Conservation (phyloP, 2,113 vertebrate species). For the Gallinago jamesoni region DNA sequence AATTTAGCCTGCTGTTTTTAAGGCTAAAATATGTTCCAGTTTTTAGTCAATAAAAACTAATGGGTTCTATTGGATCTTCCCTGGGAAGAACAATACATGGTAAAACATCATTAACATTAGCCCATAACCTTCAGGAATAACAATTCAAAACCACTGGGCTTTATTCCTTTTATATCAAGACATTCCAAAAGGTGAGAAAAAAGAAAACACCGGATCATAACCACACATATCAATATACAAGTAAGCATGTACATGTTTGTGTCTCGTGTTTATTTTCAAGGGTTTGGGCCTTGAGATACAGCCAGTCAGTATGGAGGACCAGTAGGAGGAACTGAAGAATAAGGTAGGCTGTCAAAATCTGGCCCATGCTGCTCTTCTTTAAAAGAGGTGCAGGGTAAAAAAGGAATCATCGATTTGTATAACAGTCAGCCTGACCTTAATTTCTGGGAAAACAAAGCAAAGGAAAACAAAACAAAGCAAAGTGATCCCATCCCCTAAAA, state of each 20-base stretch:
- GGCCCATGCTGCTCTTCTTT: neutral
- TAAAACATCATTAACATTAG: neutral
- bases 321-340: neutral
- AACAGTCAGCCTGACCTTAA: neutral
- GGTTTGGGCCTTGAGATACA: neutral
- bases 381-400: neutral
- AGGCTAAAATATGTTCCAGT: neutral
- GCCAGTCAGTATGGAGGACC: neutral
- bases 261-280: neutral
- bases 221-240: neutral
- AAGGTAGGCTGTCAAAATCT: neutral
- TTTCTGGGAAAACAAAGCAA: neutral
- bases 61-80: neutral
- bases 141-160: neutral
- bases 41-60: neutral
- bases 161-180: neutral
- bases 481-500: accelerated
- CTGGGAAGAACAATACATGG: neutral
- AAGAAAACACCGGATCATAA: neutral
- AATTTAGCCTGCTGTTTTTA: neutral
- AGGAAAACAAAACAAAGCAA: neutral
- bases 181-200: neutral
- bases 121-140: neutral
- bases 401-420: neutral
- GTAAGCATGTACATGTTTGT: neutral